A percentile compares a stretch with the other conserved stretches of the same genome.
Conservation (phyloP, 2,888 invertebrate species). For the Callyntrura sp. region DNA sequence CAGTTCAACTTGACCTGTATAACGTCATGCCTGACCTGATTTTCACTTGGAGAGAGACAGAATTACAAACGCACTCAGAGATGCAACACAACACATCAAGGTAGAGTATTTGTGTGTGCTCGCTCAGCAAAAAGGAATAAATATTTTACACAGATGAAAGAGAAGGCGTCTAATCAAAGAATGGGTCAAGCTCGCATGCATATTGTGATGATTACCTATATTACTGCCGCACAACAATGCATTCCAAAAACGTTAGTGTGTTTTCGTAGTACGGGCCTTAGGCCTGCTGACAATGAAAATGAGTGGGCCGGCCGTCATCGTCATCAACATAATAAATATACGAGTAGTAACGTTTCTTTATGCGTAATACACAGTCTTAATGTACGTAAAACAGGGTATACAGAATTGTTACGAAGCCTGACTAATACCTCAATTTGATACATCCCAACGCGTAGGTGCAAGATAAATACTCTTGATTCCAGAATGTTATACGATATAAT, state of each 20-base stretch:
- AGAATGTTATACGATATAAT: too few species aligned
- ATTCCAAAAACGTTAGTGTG: slow-evolving; percentile 32
- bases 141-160: slow-evolving; percentile 29
- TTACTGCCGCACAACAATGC: slow-evolving; percentile 31
- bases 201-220: not conserved
- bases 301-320: slow-evolving; percentile 12
- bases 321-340: not conserved
- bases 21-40: slow-evolving; percentile 73
- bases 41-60: slow-evolving; percentile 43
- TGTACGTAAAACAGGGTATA: not conserved
- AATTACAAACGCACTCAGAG: slow-evolving; percentile 41
- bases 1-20: slow-evolving; percentile 76
- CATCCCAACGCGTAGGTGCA: not conserved
- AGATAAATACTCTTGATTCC: slow-evolving; percentile 7
- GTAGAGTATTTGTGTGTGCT: too few species aligned
- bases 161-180: slow-evolving; percentile 71
- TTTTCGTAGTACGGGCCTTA: too few species aligned
- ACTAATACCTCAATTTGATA: slow-evolving; percentile 25
- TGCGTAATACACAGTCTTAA: not conserved
- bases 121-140: slow-evolving; percentile 17
- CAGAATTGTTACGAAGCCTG: slow-evolving; percentile 51
- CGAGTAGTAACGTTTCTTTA: not conserved
- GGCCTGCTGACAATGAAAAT: slow-evolving; percentile 42
- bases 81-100: slow-evolving; percentile 42
- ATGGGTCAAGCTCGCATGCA: slow-evolving; percentile 74